Conservation (phyloP, 2,113 vertebrate species). For the Brachirus orientalis region DNA sequence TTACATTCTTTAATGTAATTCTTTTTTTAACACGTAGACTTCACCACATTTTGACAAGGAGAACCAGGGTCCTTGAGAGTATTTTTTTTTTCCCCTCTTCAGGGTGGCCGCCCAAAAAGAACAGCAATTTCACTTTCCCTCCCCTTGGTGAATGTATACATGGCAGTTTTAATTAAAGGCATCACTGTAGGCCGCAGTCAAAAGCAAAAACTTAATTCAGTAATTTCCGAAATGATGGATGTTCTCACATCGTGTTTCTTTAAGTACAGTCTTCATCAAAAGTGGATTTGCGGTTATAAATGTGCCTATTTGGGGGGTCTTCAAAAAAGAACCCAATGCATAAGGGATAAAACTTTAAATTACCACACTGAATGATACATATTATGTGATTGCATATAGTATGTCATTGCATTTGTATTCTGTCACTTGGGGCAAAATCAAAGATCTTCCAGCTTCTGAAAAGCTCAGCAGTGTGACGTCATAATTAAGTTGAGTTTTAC, state of each 20-base stretch:
- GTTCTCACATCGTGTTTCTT: neutral
- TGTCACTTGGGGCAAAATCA: neutral
- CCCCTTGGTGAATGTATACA: slow-evolving; percentile 31
- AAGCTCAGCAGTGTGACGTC: neutral
- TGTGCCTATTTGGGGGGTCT: slow-evolving; percentile 1
- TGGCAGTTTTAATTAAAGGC: slow-evolving; percentile 50
- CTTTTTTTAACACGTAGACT: slow-evolving; percentile 17
- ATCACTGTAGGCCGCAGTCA: neutral
- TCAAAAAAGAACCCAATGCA: neutral
- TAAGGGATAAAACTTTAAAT: neutral
- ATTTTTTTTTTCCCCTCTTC: neutral
- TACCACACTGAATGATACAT: neutral
- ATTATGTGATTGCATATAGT: neutral
- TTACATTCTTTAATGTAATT: neutral
- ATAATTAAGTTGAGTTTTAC: neutral
- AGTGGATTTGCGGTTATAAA: slow-evolving; percentile 11
- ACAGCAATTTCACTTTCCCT: slow-evolving; percentile 14
- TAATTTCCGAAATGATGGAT: slow-evolving; percentile 21
- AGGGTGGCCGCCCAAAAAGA: slow-evolving; percentile 45
- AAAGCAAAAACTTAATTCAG: slow-evolving; percentile 7
- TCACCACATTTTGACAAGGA: neutral
- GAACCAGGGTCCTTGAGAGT: slow-evolving; percentile 7
- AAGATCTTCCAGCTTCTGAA: neutral
- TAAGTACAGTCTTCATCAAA: slow-evolving; percentile 15
- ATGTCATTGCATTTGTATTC: neutral